Evolutionary conservation across 2,888 invertebrate genomes (phyloP).

Genomic region (Coelinius sp.): DNA sequence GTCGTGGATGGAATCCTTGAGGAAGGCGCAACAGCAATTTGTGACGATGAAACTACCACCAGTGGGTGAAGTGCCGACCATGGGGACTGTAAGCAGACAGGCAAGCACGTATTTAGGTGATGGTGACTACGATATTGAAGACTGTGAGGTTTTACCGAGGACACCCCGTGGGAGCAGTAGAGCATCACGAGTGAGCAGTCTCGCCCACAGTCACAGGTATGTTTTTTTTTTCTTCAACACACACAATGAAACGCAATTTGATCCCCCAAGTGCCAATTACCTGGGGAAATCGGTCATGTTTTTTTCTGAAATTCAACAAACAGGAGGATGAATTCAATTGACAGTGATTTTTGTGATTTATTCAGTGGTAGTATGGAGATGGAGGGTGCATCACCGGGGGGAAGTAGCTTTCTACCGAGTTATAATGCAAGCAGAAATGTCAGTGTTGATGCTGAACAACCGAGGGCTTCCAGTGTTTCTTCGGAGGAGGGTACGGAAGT

Average conservation of each 20-base stretch:
- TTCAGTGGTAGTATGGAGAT: slow-evolving; percentile 67
- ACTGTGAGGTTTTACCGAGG: slow-evolving; percentile 63
- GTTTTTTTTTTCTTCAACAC: not conserved
- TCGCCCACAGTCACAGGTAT: slow-evolving; percentile 81
- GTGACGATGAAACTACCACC: slow-evolving; percentile 62
- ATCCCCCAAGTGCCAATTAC: not conserved
- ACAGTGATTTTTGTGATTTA: slow-evolving; percentile 33
- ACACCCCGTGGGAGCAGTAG: slow-evolving; percentile 73
- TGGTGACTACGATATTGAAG: slow-evolving; percentile 65
- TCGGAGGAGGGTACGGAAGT: slow-evolving; percentile 67
- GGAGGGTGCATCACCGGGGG: slow-evolving; percentile 68
- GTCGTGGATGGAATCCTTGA: slow-evolving; percentile 68
- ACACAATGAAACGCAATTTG: not conserved
- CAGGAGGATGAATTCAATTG: not conserved
- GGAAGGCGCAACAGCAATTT: slow-evolving; percentile 67
- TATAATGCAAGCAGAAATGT: slow-evolving; percentile 67
- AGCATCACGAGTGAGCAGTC: slow-evolving; percentile 79
- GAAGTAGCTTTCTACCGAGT: slow-evolving; percentile 66
- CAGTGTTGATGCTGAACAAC: slow-evolving; percentile 71
- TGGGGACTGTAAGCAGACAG: slow-evolving; percentile 61
- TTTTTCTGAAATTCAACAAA: not conserved
- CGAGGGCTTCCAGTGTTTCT: slow-evolving; percentile 70
- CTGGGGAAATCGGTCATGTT: not conserved
- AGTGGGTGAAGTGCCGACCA: slow-evolving; percentile 55
- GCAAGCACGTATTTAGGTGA: slow-evolving; percentile 65